phyloP scores from a whole-genome alignment of 2,113 vertebrate species.

The Paramormyrops kingsleyae region DNA sequence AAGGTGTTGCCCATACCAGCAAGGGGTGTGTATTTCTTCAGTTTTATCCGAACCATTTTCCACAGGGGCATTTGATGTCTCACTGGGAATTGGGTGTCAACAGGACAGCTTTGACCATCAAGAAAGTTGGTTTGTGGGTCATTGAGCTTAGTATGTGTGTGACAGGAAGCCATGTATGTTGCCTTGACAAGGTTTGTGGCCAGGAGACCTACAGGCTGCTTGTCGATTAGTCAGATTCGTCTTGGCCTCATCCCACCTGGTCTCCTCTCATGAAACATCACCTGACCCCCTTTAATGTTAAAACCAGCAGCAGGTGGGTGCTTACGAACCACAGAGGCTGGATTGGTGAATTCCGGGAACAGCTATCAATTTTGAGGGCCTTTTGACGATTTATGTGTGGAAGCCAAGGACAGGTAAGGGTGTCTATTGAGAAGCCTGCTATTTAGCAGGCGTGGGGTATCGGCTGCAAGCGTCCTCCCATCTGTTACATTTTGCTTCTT shows the following conservation, averaged over 20 bases:
- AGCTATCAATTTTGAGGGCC: background rate
- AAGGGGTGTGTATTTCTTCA: background rate
- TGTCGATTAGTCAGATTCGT: background rate
- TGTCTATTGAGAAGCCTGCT: background rate
- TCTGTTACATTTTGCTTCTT: constrained; percentile 1
- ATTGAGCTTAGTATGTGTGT: background rate
- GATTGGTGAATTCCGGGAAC: background rate
- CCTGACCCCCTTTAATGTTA: constrained; percentile 8
- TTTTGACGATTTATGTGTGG: background rate
- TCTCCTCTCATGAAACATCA: background rate
- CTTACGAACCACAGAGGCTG: background rate
- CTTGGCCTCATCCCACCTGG: background rate
- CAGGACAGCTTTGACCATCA: background rate
- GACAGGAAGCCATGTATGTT: background rate
- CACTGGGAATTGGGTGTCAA: background rate
- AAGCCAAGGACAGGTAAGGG: constrained; percentile 9
- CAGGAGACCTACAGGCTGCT: background rate
- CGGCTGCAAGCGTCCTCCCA: background rate
- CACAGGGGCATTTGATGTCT: background rate
- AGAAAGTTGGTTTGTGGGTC: background rate
- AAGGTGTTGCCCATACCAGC: background rate
- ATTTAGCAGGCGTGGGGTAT: background rate
- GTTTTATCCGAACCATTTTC: background rate
- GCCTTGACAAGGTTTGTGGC: background rate
- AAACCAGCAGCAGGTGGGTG: background rate